A percentile compares a stretch with the other conserved stretches of the same genome.
phyloP scores from a whole-genome alignment of 2,888 invertebrate genomes.

The Archips xylosteana region DNA sequence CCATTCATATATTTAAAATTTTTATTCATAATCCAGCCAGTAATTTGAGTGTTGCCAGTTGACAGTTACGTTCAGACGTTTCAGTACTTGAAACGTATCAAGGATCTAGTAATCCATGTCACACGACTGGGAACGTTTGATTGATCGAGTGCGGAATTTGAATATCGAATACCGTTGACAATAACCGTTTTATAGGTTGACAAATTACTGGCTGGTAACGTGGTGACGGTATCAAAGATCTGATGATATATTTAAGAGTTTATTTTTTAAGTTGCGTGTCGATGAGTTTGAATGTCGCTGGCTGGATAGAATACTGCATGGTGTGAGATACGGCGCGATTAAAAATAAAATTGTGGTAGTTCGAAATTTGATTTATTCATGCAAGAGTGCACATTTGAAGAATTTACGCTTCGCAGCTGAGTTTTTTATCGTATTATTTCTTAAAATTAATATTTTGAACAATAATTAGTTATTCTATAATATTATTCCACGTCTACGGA shows the following conservation, averaged over 20 bases:
- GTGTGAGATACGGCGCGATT: background rate
- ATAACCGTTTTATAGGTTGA: conserved; percentile 9
- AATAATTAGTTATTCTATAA: no score
- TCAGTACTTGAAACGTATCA: background rate
- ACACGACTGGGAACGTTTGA: conserved; percentile 11
- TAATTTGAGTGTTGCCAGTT: conserved; percentile 1
- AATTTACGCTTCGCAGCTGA: no score
- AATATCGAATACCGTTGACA: conserved; percentile 18
- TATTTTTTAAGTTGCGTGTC: background rate
- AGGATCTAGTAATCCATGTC: conserved; percentile 9
- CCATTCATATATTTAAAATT: background rate
- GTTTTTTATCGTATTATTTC: no score
- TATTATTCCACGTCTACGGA: no score
- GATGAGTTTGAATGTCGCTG: background rate
- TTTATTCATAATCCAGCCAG: background rate
- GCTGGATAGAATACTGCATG: background rate
- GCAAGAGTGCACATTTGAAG: no score
- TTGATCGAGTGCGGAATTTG: conserved; percentile 16
- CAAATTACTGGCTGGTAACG: conserved; percentile 4
- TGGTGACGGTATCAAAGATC: background rate
- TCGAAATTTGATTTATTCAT: no score
- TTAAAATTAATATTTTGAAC: no score
- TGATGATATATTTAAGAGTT: background rate
- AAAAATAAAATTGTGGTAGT: no score
- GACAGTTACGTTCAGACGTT: background rate